These are phyloP conservation scores for Papilio glaucus DNA, from an alignment of 1,140 invertebrate species.

Conservation along the genomic window DNA sequence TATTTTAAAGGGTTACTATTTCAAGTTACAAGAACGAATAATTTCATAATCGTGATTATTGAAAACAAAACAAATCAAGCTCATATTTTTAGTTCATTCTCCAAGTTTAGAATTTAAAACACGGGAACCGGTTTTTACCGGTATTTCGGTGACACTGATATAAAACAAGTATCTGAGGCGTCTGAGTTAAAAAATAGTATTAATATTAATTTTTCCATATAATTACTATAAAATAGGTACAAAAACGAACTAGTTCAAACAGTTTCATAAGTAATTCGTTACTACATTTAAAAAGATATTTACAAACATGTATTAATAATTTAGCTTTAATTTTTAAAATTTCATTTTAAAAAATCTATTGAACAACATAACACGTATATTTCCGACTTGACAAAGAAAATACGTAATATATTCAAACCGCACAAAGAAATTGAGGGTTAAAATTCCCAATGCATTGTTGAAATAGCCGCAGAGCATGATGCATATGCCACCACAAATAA, in stretches of 20 bases:
- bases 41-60: too few relatives aligned
- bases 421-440: neutral
- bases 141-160: slow-evolving; percentile 3
- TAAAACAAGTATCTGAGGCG: neutral
- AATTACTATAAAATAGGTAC: too few relatives aligned
- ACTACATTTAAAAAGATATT: too few relatives aligned
- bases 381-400: neutral
- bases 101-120: neutral
- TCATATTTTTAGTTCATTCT: too few relatives aligned
- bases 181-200: neutral
- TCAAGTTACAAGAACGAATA: too few relatives aligned
- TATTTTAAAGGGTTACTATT: too few relatives aligned
- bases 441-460: neutral
- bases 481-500: neutral
- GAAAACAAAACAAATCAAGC: too few relatives aligned
- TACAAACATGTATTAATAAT: too few relatives aligned
- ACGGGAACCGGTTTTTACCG: neutral
- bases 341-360: neutral
- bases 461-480: neutral
- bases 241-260: too few relatives aligned
- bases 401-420: neutral
- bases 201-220: too few relatives aligned
- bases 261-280: too few relatives aligned
- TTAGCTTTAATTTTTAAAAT: too few relatives aligned
- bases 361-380: neutral